These are phyloP conservation scores for Eunapius fragilis DNA, from an alignment of 37 sponge, comb jelly and placozoan species.

Conservation along the genomic window DNA sequence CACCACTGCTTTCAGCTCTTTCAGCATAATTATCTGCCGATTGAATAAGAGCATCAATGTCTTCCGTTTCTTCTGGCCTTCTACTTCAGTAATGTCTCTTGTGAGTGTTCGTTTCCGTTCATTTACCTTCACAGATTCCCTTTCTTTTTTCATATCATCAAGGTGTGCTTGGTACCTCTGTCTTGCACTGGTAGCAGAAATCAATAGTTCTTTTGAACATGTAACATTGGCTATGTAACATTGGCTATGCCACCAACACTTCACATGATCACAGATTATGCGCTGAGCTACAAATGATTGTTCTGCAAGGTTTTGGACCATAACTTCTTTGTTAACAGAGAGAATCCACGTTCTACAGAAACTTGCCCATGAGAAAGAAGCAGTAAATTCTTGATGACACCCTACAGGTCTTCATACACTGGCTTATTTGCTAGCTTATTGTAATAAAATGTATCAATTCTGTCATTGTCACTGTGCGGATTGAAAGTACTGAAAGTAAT, in stretches of 20 bases:
- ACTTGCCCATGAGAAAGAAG: conserved; percentile 12
- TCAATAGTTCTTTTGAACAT: background rate
- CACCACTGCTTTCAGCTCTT: conserved; percentile 7
- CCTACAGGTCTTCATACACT: background rate
- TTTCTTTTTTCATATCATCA: background rate
- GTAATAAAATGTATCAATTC: conserved; percentile 1
- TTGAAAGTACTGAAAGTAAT: background rate
- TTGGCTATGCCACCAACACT: conserved; percentile 1
- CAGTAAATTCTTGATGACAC: background rate
- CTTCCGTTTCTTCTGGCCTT: conserved; percentile 12
- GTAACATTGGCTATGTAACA: background rate
- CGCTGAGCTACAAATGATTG: conserved; percentile 2
- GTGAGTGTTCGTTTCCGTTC: background rate
- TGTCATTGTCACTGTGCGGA: background rate
- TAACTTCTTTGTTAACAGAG: conserved; percentile 3
- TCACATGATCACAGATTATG: conserved; percentile 4
- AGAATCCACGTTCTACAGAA: conserved; percentile 5
- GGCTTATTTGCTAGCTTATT: background rate
- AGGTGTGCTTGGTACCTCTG: conserved; percentile 1
- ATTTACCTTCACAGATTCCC: background rate
- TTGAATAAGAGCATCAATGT: background rate
- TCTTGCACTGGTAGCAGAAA: background rate
- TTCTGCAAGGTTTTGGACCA: conserved; percentile 1
- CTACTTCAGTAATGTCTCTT: background rate
- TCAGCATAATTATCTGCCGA: background rate